Evolutionary conservation across 1,140 invertebrate species (phyloP), one percentile per base, ranked within the genome.

Genomic region (Micrasema minimum): DNA sequence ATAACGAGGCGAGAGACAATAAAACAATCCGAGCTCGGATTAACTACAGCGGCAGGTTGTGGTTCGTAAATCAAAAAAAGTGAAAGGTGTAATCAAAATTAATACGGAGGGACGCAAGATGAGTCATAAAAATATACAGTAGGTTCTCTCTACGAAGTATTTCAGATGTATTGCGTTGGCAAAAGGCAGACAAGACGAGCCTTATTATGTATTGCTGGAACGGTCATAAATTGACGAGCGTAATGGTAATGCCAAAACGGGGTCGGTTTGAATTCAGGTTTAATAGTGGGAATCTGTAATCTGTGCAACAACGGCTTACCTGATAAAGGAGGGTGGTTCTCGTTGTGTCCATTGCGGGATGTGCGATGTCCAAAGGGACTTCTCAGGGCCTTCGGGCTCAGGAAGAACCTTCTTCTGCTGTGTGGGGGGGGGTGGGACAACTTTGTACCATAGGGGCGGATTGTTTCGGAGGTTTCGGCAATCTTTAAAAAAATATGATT

Each of bases 401-500:
- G 86, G 80, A 92, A 91, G 82, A 93, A 93, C 83, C 90, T 89
- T 80, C 90, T 88, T 71, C 92, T 86, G 46, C 89, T 91, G 76
- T 91, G 91, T 0, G 92, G 92, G 43, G 92, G 43, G 92, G 92
- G 18, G 92, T 93, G 45, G 92, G 92, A 75, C 90, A 92, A 79
- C 90, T 90, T 76, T 86, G 85, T 2, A 81, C 85, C 78, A 86
- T 83, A 11, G 81, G 84, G 18, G 78, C 80, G 20, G 82, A 79
- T 69, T 85, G 80, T 76, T 82, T 81, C 9, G 81, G 82, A 66
- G 82, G 82, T 76, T 82, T 84, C 2, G 80, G 81, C 38, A 83
- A 78, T 46, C 59, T 3, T 26, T 55, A 31, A 31, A 31, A n/a
- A 2, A 31, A 31, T 31, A n/a, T n/a, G n/a, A n/a, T n/a, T n/a